Evolutionary conservation across 2,113 vertebrate genomes (phyloP).

Genomic region (Galeopterus variegatus): DNA sequence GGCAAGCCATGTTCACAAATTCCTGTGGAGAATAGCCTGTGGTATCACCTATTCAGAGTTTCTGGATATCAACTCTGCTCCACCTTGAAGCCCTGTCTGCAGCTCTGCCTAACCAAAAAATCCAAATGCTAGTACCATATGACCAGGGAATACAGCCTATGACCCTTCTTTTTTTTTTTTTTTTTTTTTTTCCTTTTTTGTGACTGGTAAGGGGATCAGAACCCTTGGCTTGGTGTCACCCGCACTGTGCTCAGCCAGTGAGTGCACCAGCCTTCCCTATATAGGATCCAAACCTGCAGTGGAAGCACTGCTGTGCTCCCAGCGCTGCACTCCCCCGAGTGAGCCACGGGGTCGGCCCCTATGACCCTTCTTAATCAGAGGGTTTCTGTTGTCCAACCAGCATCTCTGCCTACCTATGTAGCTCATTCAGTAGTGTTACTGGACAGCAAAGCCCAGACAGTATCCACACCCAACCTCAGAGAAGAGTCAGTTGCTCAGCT

Average conservation of each 20-base stretch:
- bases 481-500: background rate
- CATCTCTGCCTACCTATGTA: background rate
- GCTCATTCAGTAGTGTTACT: no score
- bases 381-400: background rate
- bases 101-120: background rate
- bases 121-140: background rate
- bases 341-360: no score
- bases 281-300: no score
- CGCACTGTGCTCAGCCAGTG: no score
- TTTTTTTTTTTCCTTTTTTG: no score
- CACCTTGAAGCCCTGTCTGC: background rate
- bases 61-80: no score
- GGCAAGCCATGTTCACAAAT: accelerated
- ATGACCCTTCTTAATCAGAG: background rate
- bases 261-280: no score
- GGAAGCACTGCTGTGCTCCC: no score
- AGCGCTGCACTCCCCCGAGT: no score
- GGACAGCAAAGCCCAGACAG: background rate
- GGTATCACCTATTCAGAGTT: background rate
- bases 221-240: no score
- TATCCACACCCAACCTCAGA: background rate
- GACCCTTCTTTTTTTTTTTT: no score
- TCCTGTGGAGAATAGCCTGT: background rate
- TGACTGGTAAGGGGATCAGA: no score
- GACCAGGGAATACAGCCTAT: background rate